phyloP scores from a whole-genome alignment of 2,113 vertebrate genomes.

The Jaculus jaculus region DNA sequence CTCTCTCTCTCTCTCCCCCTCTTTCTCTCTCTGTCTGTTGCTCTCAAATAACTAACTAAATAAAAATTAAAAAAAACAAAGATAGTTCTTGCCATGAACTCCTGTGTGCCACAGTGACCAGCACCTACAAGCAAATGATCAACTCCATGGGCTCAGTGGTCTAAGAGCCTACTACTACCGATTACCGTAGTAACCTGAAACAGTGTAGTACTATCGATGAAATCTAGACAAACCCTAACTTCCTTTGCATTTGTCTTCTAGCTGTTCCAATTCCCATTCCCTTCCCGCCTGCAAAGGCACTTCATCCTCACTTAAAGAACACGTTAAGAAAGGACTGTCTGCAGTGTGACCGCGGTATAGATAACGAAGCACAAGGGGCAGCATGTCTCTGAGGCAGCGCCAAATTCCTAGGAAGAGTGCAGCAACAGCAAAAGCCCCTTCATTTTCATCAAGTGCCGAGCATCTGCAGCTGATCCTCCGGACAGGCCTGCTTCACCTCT shows the following conservation, averaged over 20 bases:
- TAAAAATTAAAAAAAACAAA: too few species aligned
- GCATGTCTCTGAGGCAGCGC: slow-evolving; percentile 59
- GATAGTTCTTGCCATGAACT: background rate
- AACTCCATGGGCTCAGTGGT: background rate
- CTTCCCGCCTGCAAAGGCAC: background rate
- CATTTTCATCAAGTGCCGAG: slow-evolving; percentile 69
- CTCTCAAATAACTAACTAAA: too few species aligned
- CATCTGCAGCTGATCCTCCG: slow-evolving; percentile 48
- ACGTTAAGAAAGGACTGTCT: background rate
- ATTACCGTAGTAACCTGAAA: background rate
- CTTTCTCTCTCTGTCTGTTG: too few species aligned
- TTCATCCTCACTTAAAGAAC: background rate
- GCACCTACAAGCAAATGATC: background rate
- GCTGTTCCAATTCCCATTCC: background rate
- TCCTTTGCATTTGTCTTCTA: background rate
- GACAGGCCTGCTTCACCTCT: slow-evolving; percentile 65
- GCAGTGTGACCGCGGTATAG: background rate
- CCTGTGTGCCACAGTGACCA: background rate
- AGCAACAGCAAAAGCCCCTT: slow-evolving; percentile 15
- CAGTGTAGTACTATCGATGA: background rate
- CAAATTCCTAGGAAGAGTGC: slow-evolving; percentile 51
- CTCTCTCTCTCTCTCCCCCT: too few species aligned
- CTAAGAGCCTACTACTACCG: background rate
- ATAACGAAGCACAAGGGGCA: slow-evolving; percentile 72
- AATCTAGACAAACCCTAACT: background rate